Evolutionary conservation across 2,113 vertebrate genomes (phyloP), one percentile per base, ranked within the genome.

Genomic region (Saguinus imperator): DNA sequence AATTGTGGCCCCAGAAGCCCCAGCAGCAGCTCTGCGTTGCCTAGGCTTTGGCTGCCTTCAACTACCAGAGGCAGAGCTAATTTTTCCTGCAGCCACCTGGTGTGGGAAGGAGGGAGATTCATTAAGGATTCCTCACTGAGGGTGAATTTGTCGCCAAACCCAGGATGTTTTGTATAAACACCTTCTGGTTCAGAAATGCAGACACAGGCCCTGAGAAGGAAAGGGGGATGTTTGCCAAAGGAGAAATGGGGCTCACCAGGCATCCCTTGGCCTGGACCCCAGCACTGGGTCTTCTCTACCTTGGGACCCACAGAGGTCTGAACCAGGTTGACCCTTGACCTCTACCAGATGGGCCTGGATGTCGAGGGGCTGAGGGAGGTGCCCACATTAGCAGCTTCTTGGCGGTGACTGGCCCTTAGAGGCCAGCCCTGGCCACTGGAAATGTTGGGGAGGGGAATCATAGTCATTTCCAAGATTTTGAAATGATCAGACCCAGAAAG

Each of bases 131-230:
- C 95, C 87, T 97, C 87, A 95, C 25, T 32, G 92, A 97, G 94
- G 97, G 95, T 94, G 96, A 97, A 97, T 97, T 95, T 98, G 95
- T 97, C 35, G 8, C 95, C 98, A 98, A 97, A 97, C 81, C 87
- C 82, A 76, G 96, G 96, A 86, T 98, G 96, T 97, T 98, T 97
- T 97, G 91, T 97, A 86, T 98, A 98, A 98, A 97, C 88, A 97
- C 92, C 96, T 97, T 98, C 95, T 98, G 98, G 96, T 95, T 97
- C 87, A 96, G 91, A 97, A 97, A 97, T 2, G 21, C 85, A 96
- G 86, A 29, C 87, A 93, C 68, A 81, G 80, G 82, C 90, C 95
- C 61, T 80, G 80, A n/a, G 80, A 95, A 87, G 77, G 91, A 94
- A 96, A 48, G 40, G 29, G 40, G 66, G 40, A 70, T n/a, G 35